Base-by-base conservation (phyloP, 2,797 vertebrate genomes). In the Gadopsis bispinosus region DNA sequence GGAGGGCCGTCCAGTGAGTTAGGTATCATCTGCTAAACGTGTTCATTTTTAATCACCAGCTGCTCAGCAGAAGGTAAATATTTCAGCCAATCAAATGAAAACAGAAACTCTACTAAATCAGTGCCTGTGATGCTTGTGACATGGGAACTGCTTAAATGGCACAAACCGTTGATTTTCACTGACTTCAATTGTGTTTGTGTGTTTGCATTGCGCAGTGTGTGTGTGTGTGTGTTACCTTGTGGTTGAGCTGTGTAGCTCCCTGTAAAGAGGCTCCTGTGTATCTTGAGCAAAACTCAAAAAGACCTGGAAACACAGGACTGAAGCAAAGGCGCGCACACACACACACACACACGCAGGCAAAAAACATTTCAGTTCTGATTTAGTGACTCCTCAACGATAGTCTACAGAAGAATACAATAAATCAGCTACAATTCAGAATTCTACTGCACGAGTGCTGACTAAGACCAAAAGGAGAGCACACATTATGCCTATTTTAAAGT, bases 231-330 rank as follows among this genome's bases (percentile, higher is more conserved):
- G 13, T 76, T 83, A 99, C 98, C 97, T 99, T 99, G 90, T 99
- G 99, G 91, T 99, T 99, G 85, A 99, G 95, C 77, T 99, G 98
- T 1, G 98, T 99, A 6, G 98, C 98, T 93, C 98, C 98, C 77
- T 99, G 98, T 72, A 99, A 93, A 41, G 98, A 99, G 11, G 98
- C 98, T 10, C 98, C 98, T 0, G 98, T 99, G 83, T 99, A 99
- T 79, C 98, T 96, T 75, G 98, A 99, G 73, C 98, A 99, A 87
- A 99, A 99, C 75, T 99, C 98, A 87, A 99, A 99, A 29, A 99
- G 95, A 53, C 98, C 98, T 43, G 98, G 98, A 88, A 99, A 99
- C 79, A 99, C 98, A 0, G 98, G 98, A 91, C 98, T 99, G 83
- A 80, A 56, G 83, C 16, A 78, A 86, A 84, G 56, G 85, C 19